Evolutionary conservation across 2,797 vertebrate species (phyloP), one percentile per base, ranked within the genome.

Genomic region (Momotus momota): DNA sequence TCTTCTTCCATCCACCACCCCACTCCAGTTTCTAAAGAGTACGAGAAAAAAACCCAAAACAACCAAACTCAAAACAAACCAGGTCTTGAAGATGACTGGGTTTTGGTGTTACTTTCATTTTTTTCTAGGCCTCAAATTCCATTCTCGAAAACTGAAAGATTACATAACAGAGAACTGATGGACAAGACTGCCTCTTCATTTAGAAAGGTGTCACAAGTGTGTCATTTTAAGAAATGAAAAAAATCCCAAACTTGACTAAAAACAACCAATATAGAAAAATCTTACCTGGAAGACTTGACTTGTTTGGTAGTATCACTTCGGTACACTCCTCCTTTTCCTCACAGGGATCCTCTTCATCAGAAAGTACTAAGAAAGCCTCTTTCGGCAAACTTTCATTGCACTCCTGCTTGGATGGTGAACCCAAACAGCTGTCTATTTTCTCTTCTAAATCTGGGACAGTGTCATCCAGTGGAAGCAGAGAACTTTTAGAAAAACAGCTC

Each of bases 301-400:
- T 91, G 58, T 92, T 96, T 58, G 96, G 72, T 43, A 77, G 41
- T 52, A 81, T 12, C 60, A 31, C 94, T 95, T 98, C 97, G 75
- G 90, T 35, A 45, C 13, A 62, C 66, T 98, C 93, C 43, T 96
- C 97, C 78, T 98, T 97, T 73, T 98, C 98, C 81, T 97, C 98
- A 75, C 97, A 97, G 54, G 97, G 92, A 81, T 99, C 98, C n/a
- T 99, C 99, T 97, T 99, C 99, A 97, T 99, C 99, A 86, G 98
- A 99, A 51, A 99, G 97, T 31, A 99, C 98, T 82, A 99, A 97
- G 97, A 99, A 99, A 67, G 98, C 98, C 96, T 99, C 98, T 95
- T 98, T 99, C 38, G 99, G 98, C 74, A 99, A 97, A 94, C 96
- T 98, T 97, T 99, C 98, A 88, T 55, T 98, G 91, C 94, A 98